Conservation (phyloP, 2,888 invertebrate species). For the Sericinus montela region DNA sequence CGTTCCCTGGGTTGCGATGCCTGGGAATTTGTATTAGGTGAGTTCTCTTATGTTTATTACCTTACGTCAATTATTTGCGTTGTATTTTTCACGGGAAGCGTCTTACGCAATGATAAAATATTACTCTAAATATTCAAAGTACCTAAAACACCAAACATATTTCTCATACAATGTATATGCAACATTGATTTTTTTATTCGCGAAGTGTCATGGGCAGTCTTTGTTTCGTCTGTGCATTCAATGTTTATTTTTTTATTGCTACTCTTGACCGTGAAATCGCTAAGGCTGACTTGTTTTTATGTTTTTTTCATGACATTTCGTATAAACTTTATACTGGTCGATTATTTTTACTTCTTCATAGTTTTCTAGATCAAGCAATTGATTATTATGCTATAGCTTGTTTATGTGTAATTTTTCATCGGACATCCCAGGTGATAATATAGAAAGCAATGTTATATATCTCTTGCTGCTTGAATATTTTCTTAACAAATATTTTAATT, state of each 20-base stretch:
- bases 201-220: constrained; percentile 54
- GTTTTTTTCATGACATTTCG: constrained; percentile 35
- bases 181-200: constrained; percentile 66
- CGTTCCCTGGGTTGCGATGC: constrained; percentile 96
- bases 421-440: too few relatives aligned
- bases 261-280: constrained; percentile 73
- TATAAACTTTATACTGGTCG: constrained; percentile 22
- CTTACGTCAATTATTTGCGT: constrained; percentile 76
- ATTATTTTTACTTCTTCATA: constrained; percentile 3
- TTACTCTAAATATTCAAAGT: constrained; percentile 20
- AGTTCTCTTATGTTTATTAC: constrained; percentile 75
- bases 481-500: too few relatives aligned
- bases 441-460: too few relatives aligned
- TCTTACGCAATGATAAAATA: constrained; percentile 68
- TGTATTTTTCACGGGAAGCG: constrained; percentile 59
- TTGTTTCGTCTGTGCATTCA: constrained; percentile 52
- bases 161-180: constrained; percentile 10
- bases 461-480: too few relatives aligned
- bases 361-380: neutral
- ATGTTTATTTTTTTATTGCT: constrained; percentile 64
- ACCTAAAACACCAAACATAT: constrained; percentile 22
- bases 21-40: constrained; percentile 98
- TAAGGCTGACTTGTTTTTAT: constrained; percentile 53
- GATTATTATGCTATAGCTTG: too few relatives aligned
- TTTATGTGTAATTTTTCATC: too few relatives aligned